Evolutionary conservation across 35 echinoderm and acorn worm species (phyloP).

Genomic region (Ophioderma brevispina): DNA sequence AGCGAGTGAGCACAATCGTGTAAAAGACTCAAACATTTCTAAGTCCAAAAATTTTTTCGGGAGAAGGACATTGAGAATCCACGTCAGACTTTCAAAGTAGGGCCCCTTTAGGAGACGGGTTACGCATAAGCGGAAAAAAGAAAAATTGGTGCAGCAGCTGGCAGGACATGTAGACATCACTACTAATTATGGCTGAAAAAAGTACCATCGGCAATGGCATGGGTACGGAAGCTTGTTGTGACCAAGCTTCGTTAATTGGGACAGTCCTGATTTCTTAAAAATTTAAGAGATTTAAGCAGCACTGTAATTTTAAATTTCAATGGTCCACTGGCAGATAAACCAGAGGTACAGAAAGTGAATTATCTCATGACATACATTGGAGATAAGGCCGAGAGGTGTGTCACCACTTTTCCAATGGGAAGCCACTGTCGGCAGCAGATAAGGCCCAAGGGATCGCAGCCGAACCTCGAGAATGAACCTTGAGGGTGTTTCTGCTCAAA

Average conservation of each 20-base stretch:
- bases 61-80: no score
- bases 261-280: conserved; percentile 3
- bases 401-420: not conserved
- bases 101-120: no score
- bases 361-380: conserved; percentile 71
- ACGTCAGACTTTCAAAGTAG: no score
- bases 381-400: conserved; percentile 14
- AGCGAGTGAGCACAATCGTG: no score
- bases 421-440: not conserved
- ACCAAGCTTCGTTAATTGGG: conserved; percentile 20
- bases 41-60: no score
- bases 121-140: no score
- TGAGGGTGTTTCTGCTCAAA: not conserved
- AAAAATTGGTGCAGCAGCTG: no score
- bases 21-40: no score
- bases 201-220: no score
- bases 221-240: no score
- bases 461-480: not conserved
- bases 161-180: no score
- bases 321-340: conserved; percentile 56
- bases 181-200: no score
- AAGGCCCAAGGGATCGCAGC: conserved; percentile 24
- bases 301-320: conserved; percentile 60
- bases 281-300: conserved; percentile 61
- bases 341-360: conserved; percentile 53